phyloP scores from a whole-genome alignment of 2,888 invertebrate species.

The Abscondita cerata region DNA sequence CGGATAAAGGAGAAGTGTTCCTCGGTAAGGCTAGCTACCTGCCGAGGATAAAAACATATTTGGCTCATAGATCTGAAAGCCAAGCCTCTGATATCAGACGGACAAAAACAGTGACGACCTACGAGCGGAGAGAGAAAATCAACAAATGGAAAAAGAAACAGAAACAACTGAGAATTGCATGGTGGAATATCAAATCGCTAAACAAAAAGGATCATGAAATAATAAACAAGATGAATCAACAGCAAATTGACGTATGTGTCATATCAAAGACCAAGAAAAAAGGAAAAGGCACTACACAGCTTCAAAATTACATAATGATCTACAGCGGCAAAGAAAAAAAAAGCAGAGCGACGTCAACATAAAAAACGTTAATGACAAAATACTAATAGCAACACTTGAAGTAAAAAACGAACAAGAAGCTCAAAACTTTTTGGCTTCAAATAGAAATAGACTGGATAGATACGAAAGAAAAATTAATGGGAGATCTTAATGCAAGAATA shows the following conservation, averaged over 20 bases:
- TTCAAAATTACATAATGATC: background rate
- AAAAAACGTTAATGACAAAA: background rate
- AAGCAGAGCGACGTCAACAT: background rate
- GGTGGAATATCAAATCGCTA: background rate
- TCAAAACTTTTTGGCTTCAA: background rate
- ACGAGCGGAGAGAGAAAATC: background rate
- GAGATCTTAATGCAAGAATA: background rate
- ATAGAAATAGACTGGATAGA: background rate
- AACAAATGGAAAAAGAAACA: background rate
- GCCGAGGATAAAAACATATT: constrained; percentile 1
- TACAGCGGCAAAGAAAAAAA: background rate
- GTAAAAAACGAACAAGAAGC: background rate
- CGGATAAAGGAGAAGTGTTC: constrained; percentile 6
- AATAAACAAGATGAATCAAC: background rate
- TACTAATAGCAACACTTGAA: background rate
- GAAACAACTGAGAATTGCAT: background rate
- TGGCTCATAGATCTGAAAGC: background rate
- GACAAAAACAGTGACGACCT: background rate
- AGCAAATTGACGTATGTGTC: background rate
- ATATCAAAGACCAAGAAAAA: too few relatives aligned
- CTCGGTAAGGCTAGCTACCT: constrained; percentile 7
- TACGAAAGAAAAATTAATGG: background rate
- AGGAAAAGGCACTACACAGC: background rate
- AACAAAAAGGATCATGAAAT: background rate
- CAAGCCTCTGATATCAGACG: background rate